These are phyloP conservation scores for Tretioscincus oriximinensis DNA, from an alignment of 2,113 vertebrate genomes.

Conservation along the genomic window DNA sequence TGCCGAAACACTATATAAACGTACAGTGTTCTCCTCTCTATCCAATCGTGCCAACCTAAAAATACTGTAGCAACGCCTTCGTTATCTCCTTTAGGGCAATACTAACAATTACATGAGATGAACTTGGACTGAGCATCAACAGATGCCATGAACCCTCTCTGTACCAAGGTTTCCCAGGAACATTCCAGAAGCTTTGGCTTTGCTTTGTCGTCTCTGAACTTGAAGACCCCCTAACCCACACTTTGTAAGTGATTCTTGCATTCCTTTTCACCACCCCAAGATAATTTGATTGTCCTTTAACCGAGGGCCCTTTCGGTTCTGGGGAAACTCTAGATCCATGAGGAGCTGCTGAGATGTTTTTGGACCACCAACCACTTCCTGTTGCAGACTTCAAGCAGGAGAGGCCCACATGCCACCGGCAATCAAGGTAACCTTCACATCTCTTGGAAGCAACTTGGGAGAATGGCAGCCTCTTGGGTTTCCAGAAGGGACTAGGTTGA, in stretches of 20 bases:
- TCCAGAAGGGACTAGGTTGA: neutral
- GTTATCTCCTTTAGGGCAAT: neutral
- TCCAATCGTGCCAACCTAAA: too few relatives aligned
- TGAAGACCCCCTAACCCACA: neutral
- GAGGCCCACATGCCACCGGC: neutral
- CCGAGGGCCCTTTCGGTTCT: neutral
- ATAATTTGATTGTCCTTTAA: neutral
- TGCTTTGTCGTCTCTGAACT: fast-evolving
- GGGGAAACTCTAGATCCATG: fast-evolving
- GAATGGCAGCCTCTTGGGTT: neutral
- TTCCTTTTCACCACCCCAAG: conserved; percentile 1
- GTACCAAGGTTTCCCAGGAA: neutral
- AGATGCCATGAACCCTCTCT: neutral
- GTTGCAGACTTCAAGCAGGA: conserved; percentile 1
- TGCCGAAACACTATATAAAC: too few relatives aligned
- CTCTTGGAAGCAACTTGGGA: conserved; percentile 7
- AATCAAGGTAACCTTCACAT: neutral
- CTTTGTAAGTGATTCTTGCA: neutral
- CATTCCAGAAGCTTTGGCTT: neutral
- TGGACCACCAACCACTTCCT: neutral
- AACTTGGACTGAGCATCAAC: conserved; percentile 19
- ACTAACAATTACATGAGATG: conserved; percentile 11
- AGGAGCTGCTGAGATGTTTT: neutral
- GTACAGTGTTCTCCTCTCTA: neutral
- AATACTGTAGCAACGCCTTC: neutral